These are phyloP conservation scores for Capitulum mitella DNA, from an alignment of 2,888 invertebrate genomes.

Conservation along the genomic window DNA sequence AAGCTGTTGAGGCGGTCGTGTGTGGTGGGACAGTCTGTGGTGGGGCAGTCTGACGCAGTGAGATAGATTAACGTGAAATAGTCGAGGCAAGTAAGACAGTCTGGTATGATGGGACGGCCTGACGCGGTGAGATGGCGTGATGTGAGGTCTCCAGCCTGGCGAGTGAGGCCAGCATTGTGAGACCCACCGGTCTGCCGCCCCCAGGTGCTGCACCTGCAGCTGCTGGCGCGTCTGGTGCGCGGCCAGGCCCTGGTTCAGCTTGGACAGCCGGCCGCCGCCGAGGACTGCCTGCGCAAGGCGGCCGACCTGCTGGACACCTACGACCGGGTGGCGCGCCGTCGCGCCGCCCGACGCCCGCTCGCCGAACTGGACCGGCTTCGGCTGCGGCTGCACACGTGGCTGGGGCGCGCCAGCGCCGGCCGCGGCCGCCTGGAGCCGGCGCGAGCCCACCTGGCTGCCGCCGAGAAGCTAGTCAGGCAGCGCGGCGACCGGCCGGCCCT, in stretches of 20 bases:
- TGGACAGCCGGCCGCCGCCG: neutral
- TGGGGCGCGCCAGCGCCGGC: neutral
- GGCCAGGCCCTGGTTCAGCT: neutral
- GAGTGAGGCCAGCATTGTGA: too few relatives aligned
- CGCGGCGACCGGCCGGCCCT: neutral
- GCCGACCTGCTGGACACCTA: neutral
- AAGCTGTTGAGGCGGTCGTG: too few relatives aligned
- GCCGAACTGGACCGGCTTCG: neutral
- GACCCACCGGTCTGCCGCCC: too few relatives aligned
- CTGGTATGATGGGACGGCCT: too few relatives aligned
- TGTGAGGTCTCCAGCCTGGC: too few relatives aligned
- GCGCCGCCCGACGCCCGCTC: neutral
- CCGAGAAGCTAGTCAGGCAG: neutral
- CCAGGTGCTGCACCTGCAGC: neutral
- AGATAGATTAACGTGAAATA: too few relatives aligned
- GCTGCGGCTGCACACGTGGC: neutral
- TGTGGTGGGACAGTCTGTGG: too few relatives aligned
- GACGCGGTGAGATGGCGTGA: too few relatives aligned
- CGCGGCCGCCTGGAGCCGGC: neutral
- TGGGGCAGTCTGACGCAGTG: too few relatives aligned
- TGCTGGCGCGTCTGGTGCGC: slow-evolving; percentile 2
- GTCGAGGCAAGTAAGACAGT: too few relatives aligned
- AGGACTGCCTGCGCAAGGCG: neutral
- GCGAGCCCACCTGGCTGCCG: neutral
- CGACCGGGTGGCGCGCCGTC: neutral